Conservation (phyloP, 2,797 vertebrate genomes). For the Staurois parvus region DNA sequence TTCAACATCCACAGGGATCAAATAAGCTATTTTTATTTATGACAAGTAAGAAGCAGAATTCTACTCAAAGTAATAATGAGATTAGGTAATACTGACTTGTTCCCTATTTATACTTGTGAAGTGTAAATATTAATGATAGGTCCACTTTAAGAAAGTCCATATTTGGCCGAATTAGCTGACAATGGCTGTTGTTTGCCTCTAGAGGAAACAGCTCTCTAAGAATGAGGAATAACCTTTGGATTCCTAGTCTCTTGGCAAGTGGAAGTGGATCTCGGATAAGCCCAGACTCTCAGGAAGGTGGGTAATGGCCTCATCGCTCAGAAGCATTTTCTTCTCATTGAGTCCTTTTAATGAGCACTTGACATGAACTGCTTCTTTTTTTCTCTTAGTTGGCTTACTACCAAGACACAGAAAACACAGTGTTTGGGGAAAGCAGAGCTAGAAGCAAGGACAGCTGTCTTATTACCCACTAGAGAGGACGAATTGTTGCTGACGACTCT, state of each 20-base stretch:
- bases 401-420: slow-evolving; percentile 51
- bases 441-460: slow-evolving; percentile 47
- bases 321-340: slow-evolving; percentile 56
- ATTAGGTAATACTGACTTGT: background rate
- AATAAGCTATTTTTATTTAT: no score
- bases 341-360: slow-evolving; percentile 60
- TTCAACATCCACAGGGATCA: background rate
- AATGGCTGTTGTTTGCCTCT: slow-evolving; percentile 13
- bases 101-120: background rate
- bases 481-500: slow-evolving; percentile 24
- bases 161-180: background rate
- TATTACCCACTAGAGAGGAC: slow-evolving; percentile 43
- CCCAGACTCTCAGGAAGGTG: slow-evolving; percentile 54
- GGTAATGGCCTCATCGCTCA: slow-evolving; percentile 58
- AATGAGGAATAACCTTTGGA: slow-evolving; percentile 35
- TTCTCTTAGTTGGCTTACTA: slow-evolving; percentile 53
- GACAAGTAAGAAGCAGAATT: background rate
- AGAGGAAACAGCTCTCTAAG: slow-evolving; percentile 9
- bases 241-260: slow-evolving; percentile 40
- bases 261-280: slow-evolving; percentile 24
- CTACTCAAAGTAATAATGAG: no score
- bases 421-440: slow-evolving; percentile 42
- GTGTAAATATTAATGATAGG: background rate
- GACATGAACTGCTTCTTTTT: slow-evolving; percentile 44
- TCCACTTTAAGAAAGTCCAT: background rate